A percentile compares a stretch with the other conserved stretches of the same genome.
Conservation (phyloP, 2,888 invertebrate species). For the Drosophila kanekoi region DNA sequence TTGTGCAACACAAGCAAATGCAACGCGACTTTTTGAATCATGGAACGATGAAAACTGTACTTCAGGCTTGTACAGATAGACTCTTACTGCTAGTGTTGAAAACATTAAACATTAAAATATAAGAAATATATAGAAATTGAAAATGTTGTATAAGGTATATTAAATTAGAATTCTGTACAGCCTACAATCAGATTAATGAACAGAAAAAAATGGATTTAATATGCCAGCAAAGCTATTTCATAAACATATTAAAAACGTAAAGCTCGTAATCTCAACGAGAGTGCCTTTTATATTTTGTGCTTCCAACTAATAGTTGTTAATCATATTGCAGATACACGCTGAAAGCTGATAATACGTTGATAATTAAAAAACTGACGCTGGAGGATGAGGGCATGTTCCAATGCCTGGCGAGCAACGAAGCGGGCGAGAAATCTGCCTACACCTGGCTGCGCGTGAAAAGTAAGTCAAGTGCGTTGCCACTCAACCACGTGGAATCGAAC, state of each 20-base stretch:
- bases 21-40: too few relatives aligned
- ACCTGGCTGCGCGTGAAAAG: constrained; percentile 98
- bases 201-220: not conserved
- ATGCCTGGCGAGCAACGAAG: constrained; percentile 95
- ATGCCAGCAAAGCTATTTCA: constrained; percentile 4
- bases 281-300: not conserved
- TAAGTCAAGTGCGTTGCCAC: constrained; percentile 87
- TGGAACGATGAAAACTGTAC: too few relatives aligned
- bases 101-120: too few relatives aligned
- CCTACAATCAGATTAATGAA: not conserved
- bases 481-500: not conserved
- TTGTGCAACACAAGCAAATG: too few relatives aligned
- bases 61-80: too few relatives aligned
- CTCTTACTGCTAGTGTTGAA: not conserved
- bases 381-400: constrained; percentile 97
- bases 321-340: constrained; percentile 88
- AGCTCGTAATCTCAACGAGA: not conserved
- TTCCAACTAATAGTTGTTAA: not conserved
- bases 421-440: constrained; percentile 94
- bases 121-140: too few relatives aligned
- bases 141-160: not conserved
- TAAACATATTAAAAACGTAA: not conserved
- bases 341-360: constrained; percentile 92
- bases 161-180: not conserved
- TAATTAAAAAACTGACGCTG: constrained; percentile 92